These are phyloP conservation scores for Melitaea athalia DNA, from an alignment of 2,888 invertebrate genomes.

Conservation along the genomic window DNA sequence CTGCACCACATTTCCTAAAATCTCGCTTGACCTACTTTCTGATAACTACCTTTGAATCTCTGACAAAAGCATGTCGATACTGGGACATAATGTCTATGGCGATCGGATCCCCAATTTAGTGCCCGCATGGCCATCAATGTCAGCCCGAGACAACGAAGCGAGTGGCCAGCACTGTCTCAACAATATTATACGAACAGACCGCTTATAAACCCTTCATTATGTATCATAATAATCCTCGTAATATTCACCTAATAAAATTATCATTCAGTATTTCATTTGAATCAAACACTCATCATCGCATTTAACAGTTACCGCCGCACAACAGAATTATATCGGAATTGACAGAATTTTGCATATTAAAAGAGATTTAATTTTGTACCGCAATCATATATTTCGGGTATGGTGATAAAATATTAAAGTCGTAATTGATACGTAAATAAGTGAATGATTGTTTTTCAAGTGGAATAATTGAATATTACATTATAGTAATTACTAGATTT, in stretches of 20 bases:
- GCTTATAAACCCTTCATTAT: neutral
- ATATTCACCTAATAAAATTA: slow-evolving; percentile 20
- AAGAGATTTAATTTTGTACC: slow-evolving; percentile 38
- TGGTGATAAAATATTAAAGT: slow-evolving; percentile 36
- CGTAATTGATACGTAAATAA: slow-evolving; percentile 38
- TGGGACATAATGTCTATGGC: slow-evolving; percentile 71
- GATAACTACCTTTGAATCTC: slow-evolving; percentile 71
- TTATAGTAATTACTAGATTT: slow-evolving; percentile 11
- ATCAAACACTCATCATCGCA: slow-evolving; percentile 25
- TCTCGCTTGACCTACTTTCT: slow-evolving; percentile 72
- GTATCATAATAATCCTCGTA: neutral
- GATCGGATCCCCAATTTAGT: slow-evolving; percentile 67
- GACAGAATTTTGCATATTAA: slow-evolving; percentile 38
- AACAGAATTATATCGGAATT: slow-evolving; percentile 37
- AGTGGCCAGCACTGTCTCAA: slow-evolving; percentile 26
- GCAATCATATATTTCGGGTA: slow-evolving; percentile 28
- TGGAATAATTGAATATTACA: slow-evolving; percentile 33
- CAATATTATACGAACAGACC: slow-evolving; percentile 2
- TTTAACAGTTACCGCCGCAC: slow-evolving; percentile 32
- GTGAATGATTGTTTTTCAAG: slow-evolving; percentile 35
- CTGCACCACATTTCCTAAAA: slow-evolving; percentile 54
- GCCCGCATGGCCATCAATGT: slow-evolving; percentile 59
- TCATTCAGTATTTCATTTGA: slow-evolving; percentile 36
- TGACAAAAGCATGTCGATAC: slow-evolving; percentile 75
- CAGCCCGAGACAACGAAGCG: slow-evolving; percentile 26